Evolutionary conservation across 1,140 invertebrate genomes (phyloP).

Genomic region (Rhizoglyphus robini): DNA sequence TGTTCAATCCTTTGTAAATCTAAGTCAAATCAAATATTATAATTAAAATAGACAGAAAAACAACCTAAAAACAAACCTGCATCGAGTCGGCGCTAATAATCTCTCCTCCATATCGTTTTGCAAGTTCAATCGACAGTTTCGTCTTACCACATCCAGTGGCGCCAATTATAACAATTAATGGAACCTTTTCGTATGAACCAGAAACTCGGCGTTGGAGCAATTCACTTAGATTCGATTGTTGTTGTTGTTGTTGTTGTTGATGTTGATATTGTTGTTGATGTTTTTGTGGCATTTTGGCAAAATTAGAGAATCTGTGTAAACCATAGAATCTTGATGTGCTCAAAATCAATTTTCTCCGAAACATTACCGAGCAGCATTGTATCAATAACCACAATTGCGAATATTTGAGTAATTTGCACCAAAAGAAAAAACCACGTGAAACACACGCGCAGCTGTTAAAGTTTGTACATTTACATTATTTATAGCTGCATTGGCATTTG

Average conservation of each 20-base stretch:
- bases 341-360: too few relatives aligned
- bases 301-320: background rate
- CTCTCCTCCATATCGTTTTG: conserved; percentile 74
- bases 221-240: background rate
- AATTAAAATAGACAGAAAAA: conserved; percentile 12
- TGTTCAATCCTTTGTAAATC: conserved; percentile 84
- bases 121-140: conserved; percentile 81
- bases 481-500: too few relatives aligned
- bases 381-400: too few relatives aligned
- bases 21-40: conserved; percentile 38
- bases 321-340: background rate
- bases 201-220: background rate
- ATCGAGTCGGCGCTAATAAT: conserved; percentile 98
- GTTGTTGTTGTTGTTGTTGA: background rate
- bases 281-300: background rate
- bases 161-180: conserved; percentile 77
- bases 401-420: too few relatives aligned
- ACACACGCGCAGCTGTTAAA: too few relatives aligned
- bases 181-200: background rate
- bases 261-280: background rate
- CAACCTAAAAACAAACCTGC: conserved; percentile 51
- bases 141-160: conserved; percentile 94
- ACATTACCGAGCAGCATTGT: too few relatives aligned
- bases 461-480: too few relatives aligned
- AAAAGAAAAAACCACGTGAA: too few relatives aligned